Conservation (phyloP, 2,113 vertebrate genomes). For the Morone chrysops region DNA sequence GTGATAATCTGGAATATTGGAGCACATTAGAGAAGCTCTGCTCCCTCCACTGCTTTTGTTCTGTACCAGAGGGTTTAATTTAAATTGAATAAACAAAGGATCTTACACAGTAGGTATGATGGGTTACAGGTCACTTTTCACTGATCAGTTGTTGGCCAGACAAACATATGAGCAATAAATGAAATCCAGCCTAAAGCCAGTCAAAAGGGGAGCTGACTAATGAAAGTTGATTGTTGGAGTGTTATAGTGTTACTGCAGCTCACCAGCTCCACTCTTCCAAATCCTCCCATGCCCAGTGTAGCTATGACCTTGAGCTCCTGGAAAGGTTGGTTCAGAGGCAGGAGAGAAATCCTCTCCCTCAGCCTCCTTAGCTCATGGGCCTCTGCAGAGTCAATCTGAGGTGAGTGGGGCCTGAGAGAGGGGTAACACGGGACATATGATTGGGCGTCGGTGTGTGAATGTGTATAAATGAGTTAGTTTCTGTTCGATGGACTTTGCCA, state of each 20-base stretch:
- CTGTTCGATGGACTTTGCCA: no score
- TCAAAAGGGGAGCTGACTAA: no score
- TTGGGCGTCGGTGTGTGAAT: no score
- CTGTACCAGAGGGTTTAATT: background rate
- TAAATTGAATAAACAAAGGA: no score
- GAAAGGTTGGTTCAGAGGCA: constrained; percentile 87
- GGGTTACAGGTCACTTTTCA: background rate
- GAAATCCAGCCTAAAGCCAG: no score
- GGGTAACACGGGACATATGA: background rate
- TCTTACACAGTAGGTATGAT: background rate
- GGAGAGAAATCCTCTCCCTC: constrained; percentile 86
- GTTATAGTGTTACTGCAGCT: constrained; percentile 56
- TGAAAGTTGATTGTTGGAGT: background rate
- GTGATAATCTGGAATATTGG: no score
- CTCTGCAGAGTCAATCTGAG: constrained; percentile 66
- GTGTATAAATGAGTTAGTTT: no score
- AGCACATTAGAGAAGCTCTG: no score
- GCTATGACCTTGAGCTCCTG: constrained; percentile 90
- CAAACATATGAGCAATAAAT: no score
- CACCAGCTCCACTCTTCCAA: constrained; percentile 97
- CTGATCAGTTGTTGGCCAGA: background rate
- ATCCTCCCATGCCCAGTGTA: constrained; percentile 94
- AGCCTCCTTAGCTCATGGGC: constrained; percentile 80
- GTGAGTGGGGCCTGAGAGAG: constrained; percentile 71
- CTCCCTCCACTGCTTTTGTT: background rate